Conservation (phyloP, 2,888 invertebrate species). For the Monopis laevigella region DNA sequence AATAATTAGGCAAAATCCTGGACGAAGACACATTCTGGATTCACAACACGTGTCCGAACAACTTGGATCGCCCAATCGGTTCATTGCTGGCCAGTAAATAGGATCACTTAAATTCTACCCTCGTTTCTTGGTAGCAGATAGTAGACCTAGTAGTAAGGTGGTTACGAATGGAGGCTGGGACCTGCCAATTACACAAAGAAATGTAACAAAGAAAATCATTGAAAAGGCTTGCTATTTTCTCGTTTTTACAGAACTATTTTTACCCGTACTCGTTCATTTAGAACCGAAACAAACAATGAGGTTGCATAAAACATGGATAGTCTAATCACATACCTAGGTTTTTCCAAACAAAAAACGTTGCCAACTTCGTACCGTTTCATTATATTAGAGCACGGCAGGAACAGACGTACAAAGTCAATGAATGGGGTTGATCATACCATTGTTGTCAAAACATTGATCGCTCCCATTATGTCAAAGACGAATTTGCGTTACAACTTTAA, state of each 20-base stretch:
- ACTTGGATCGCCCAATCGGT: constrained; percentile 43
- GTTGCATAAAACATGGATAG: too few species aligned
- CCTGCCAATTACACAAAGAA: constrained; percentile 53
- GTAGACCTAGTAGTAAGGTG: constrained; percentile 39
- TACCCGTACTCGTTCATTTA: too few species aligned
- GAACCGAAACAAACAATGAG: too few species aligned
- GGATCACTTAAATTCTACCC: constrained; percentile 60
- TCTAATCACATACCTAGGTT: background rate
- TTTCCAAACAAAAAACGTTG: background rate
- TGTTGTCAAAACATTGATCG: too few species aligned
- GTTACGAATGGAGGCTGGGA: constrained; percentile 37
- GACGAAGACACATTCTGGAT: constrained; percentile 45
- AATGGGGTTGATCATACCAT: too few species aligned
- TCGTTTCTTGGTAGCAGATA: constrained; percentile 51
- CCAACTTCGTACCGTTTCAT: too few species aligned
- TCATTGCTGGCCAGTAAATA: constrained; percentile 46
- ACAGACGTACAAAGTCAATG: too few species aligned
- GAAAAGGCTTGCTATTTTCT: constrained; percentile 7
- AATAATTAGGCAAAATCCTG: constrained; percentile 48
- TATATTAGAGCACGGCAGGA: too few species aligned
- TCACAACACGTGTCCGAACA: constrained; percentile 41
- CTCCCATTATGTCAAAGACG: too few species aligned
- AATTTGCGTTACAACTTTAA: too few species aligned
- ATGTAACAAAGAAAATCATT: constrained; percentile 8
- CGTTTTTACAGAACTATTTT: too few species aligned